A percentile compares a stretch with the other conserved stretches of the same genome.
These are phyloP conservation scores for Penaeus indicus DNA, from an alignment of 1,140 invertebrate species.

Conservation along the genomic window DNA sequence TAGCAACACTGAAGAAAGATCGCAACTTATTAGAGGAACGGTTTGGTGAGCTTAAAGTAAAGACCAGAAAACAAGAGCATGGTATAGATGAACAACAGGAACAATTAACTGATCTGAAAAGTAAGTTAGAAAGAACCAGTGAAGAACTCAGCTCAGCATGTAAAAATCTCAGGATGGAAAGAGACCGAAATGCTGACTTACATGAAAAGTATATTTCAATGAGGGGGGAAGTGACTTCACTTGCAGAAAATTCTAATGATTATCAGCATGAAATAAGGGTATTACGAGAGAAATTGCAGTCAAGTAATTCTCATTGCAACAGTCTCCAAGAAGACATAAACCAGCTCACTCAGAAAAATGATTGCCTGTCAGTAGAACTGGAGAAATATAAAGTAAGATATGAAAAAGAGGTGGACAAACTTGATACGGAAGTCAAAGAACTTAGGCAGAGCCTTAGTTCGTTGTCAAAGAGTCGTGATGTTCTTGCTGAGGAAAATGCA, in stretches of 20 bases:
- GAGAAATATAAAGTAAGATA: conserved; percentile 49
- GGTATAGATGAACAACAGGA: conserved; percentile 42
- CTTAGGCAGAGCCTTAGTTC: conserved; percentile 24
- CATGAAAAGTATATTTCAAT: conserved; percentile 54
- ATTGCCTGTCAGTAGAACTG: conserved; percentile 39
- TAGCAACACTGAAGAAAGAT: conserved; percentile 58
- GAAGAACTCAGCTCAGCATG: conserved; percentile 40
- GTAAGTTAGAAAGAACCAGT: conserved; percentile 37
- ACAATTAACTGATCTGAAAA: conserved; percentile 37
- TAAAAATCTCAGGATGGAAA: conserved; percentile 44
- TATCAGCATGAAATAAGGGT: conserved; percentile 37
- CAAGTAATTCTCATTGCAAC: conserved; percentile 26
- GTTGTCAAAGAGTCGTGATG: conserved; percentile 45
- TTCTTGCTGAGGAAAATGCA: conserved; percentile 42
- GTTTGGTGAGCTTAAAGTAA: conserved; percentile 37
- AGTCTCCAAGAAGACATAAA: conserved; percentile 48
- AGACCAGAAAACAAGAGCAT: conserved; percentile 55
- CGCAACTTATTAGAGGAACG: conserved; percentile 52
- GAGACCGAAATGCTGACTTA: conserved; percentile 53
- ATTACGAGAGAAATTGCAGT: conserved; percentile 41
- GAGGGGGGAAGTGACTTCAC: conserved; percentile 41
- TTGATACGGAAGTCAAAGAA: conserved; percentile 48
- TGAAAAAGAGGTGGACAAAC: conserved; percentile 39
- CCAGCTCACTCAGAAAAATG: conserved; percentile 33
- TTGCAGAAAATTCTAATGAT: conserved; percentile 50